These are phyloP conservation scores for Odontomyia ornata DNA, from an alignment of 2,888 invertebrate species.

Conservation along the genomic window DNA sequence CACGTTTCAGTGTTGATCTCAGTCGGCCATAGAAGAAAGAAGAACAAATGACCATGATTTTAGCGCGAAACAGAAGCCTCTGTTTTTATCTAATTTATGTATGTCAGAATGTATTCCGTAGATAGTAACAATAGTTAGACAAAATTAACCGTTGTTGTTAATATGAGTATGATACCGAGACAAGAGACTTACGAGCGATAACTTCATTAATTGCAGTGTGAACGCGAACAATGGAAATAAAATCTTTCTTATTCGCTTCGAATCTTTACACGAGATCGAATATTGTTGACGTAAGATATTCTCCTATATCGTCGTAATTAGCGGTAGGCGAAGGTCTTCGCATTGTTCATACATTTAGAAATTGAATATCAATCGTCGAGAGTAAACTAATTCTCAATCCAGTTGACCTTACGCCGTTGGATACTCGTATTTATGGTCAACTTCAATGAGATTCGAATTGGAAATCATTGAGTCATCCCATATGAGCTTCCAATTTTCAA, in stretches of 20 bases:
- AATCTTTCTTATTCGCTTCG: not conserved
- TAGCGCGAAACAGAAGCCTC: not conserved
- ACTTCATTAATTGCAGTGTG: conserved; percentile 7
- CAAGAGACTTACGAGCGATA: not conserved
- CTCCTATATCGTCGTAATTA: conserved; percentile 3
- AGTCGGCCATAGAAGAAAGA: not conserved
- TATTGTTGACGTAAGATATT: not conserved
- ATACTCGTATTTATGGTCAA: conserved; percentile 16
- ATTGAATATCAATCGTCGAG: not conserved
- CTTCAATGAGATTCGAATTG: not conserved
- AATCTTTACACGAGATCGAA: not conserved
- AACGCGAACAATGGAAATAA: not conserved
- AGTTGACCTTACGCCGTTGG: conserved; percentile 24
- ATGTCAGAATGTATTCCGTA: too few relatives aligned
- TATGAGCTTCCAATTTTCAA: not conserved
- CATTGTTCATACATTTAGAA: not conserved
- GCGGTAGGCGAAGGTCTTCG: conserved; percentile 16
- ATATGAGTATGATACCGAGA: not conserved
- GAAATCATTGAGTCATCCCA: conserved; percentile 9
- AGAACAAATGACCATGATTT: conserved; percentile 12
- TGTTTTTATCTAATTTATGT: not conserved
- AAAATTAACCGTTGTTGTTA: conserved; percentile 9
- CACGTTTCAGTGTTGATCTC: conserved; percentile 3
- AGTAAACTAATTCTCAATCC: not conserved
- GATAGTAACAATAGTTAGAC: not conserved